Evolutionary conservation across 2,888 invertebrate genomes (phyloP), one percentile per base, ranked within the genome.

Genomic region (Apomyelois bistriatella): DNA sequence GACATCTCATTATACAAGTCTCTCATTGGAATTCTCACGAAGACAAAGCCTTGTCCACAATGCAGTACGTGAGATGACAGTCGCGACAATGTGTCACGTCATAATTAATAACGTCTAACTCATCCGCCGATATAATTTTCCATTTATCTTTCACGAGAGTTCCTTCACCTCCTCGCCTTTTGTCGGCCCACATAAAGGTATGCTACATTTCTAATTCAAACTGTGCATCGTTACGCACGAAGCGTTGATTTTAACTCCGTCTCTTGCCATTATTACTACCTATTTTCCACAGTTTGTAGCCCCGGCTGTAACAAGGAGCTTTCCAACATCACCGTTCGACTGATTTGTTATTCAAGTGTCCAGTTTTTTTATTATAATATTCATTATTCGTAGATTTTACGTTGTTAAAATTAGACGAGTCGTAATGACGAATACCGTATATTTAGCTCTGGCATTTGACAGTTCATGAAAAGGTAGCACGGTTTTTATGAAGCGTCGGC

Each of bases 81-180:
- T 64, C 70, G 76, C 76, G 85, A 85, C 87, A 84, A 82, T 86
- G 79, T 87, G 89, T 85, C 89, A 76, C 85, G 85, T 81, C 82
- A 86, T 89, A 89, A 89, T 89, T 90, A 90, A 90, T 90, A 88
- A 85, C 89, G 83, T 82, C 79, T 78, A 82, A 79, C 78, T 85
- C 85, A 88, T 89, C 85, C 69, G 76, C 82, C 82, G 84, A 89
- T 90, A 89, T 87, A 85, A 89, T 89, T 86, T 86, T 81, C 61
- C 86, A 88, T 89, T 87, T 87, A 89, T 88, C 87, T 85, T 73
- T 65, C 66, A 58, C 53, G 61, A 54, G 73, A 83, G 89, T 83
- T 88, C 83, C 80, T 87, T 86, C 76, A 88, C 86, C 87, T 82
- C 76, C 52, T 53, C 69, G 64, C 56, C 84, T 82, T 80, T 88